Conservation (phyloP, 2,797 vertebrate species). For the Oreortyx pictus region DNA sequence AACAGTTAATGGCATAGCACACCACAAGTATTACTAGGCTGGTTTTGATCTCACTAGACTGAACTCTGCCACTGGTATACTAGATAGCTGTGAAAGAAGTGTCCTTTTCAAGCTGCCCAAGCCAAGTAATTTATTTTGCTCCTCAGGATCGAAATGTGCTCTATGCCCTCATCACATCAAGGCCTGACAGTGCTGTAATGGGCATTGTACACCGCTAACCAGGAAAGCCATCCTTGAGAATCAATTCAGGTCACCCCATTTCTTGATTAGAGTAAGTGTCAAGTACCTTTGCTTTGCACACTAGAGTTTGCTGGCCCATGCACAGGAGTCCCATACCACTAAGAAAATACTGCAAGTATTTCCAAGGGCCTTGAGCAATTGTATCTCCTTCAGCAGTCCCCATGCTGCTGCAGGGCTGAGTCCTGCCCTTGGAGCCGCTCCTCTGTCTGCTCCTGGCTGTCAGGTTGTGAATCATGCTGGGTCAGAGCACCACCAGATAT, state of each 20-base stretch:
- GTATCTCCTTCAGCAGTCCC: background rate
- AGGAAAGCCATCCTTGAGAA: background rate
- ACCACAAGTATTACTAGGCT: slow-evolving; percentile 31
- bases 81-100: slow-evolving; percentile 24
- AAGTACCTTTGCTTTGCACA: background rate
- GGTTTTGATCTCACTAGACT: slow-evolving; percentile 44
- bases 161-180: slow-evolving; percentile 8
- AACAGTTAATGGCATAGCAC: slow-evolving; percentile 43
- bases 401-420: background rate
- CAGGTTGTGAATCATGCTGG: background rate
- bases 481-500: background rate
- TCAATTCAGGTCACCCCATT: background rate
- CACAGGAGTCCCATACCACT: background rate
- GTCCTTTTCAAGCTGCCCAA: slow-evolving; percentile 43
- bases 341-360: background rate
- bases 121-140: slow-evolving; percentile 57
- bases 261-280: background rate
- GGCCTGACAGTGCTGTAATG: background rate
- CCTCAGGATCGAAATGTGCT: slow-evolving; percentile 40
- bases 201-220: background rate
- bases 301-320: background rate
- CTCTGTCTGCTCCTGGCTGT: background rate
- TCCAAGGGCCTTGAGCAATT: background rate
- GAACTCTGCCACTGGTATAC: slow-evolving; percentile 19
- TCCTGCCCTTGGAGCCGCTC: background rate